These are phyloP conservation scores for Netelia fuscicornis DNA, from an alignment of 2,888 invertebrate genomes.

Conservation along the genomic window DNA sequence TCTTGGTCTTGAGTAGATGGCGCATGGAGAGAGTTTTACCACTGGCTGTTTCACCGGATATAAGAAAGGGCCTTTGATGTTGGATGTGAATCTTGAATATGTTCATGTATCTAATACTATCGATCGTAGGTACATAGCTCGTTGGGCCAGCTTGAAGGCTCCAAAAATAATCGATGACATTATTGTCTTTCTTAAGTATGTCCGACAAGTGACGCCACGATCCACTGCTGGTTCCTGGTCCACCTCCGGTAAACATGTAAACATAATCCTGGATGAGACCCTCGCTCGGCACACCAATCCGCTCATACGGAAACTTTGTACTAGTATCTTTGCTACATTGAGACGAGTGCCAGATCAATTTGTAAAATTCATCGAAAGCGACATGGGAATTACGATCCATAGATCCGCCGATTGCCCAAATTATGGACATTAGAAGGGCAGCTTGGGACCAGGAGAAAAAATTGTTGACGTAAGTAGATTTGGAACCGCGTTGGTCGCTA, in stretches of 20 bases:
- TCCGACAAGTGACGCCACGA: constrained; percentile 88
- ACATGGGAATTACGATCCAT: constrained; percentile 83
- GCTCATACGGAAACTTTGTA: constrained; percentile 85
- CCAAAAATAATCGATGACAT: constrained; percentile 65
- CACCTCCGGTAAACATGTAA: constrained; percentile 84
- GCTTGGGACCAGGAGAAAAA: constrained; percentile 85
- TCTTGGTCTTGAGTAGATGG: constrained; percentile 82
- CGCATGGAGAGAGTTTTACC: constrained; percentile 88
- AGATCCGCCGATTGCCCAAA: constrained; percentile 86
- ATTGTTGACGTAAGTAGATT: constrained; percentile 26
- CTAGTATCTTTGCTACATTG: constrained; percentile 67
- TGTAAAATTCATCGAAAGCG: constrained; percentile 83
- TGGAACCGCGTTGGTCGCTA: constrained; percentile 73
- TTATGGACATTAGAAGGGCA: constrained; percentile 85
- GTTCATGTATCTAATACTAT: constrained; percentile 86
- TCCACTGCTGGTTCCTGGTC: constrained; percentile 83
- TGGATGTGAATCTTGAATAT: constrained; percentile 86
- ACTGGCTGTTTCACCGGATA: constrained; percentile 88
- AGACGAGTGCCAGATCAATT: constrained; percentile 67
- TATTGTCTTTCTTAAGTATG: constrained; percentile 85
- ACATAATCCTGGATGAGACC: constrained; percentile 87
- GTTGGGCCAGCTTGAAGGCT: constrained; percentile 67
- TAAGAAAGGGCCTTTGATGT: constrained; percentile 86
- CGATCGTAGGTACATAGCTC: constrained; percentile 87
- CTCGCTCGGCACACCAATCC: constrained; percentile 85